phyloP scores from a whole-genome alignment of 2,888 invertebrate species.

The Mimas tiliae region DNA sequence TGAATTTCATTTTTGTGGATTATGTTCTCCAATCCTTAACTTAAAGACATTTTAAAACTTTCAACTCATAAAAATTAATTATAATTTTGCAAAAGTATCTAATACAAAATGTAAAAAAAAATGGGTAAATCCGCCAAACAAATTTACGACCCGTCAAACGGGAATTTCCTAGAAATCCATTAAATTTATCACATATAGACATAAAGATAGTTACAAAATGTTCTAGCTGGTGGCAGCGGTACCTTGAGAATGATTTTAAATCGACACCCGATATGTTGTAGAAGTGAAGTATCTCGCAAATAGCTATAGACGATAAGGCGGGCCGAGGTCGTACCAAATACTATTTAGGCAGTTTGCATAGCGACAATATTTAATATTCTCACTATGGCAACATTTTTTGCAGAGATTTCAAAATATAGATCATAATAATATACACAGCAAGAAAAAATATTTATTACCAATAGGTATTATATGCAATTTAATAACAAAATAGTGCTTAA shows the following conservation, averaged over 20 bases:
- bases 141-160: conserved; percentile 19
- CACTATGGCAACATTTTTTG: no score
- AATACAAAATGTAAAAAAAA: conserved; percentile 5
- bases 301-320: conserved; percentile 52
- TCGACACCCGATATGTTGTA: conserved; percentile 48
- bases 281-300: conserved; percentile 48
- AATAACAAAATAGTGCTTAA: no score
- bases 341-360: conserved; percentile 33
- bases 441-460: no score
- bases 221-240: conserved; percentile 2
- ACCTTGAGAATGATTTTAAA: conserved; percentile 50
- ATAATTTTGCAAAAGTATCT: neutral
- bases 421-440: no score
- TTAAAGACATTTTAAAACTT: neutral
- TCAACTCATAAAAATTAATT: conserved; percentile 13
- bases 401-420: no score
- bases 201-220: conserved; percentile 26
- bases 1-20: conserved; percentile 3
- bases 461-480: no score
- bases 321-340: conserved; percentile 58
- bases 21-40: neutral
- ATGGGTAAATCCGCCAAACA: conserved; percentile 7
- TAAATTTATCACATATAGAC: conserved; percentile 21
- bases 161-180: conserved; percentile 20
- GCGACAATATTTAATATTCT: neutral